Evolutionary conservation across 2,888 invertebrate genomes (phyloP).

Genomic region (Zaprionus obscuricornis): DNA sequence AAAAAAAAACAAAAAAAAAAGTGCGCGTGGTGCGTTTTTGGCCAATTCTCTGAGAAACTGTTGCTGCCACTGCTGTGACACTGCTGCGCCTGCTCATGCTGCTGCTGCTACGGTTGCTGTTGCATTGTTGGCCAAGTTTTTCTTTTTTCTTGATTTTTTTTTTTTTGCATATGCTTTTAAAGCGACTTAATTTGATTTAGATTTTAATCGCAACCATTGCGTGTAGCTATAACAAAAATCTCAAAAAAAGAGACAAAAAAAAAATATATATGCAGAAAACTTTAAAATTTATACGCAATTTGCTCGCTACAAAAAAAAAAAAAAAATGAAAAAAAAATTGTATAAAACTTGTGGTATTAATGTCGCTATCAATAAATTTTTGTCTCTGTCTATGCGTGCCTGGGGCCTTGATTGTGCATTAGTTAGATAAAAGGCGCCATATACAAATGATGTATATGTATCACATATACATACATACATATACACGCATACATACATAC

Average conservation of each 20-base stretch:
- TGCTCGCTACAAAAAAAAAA: constrained; percentile 37
- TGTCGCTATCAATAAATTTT: constrained; percentile 77
- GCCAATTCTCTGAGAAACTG: constrained; percentile 27
- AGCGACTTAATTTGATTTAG: constrained; percentile 79
- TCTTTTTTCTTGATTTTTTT: constrained; percentile 4
- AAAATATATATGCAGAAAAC: constrained; percentile 35
- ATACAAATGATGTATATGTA: not conserved
- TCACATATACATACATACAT: constrained; percentile 2
- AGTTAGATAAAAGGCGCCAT: constrained; percentile 65
- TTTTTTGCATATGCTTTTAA: constrained; percentile 74
- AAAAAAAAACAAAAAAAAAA: too few relatives aligned
- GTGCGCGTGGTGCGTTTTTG: constrained; percentile 63
- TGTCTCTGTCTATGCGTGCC: constrained; percentile 46
- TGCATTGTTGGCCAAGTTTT: constrained; percentile 64
- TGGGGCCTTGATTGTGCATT: constrained; percentile 75
- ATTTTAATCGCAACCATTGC: constrained; percentile 76
- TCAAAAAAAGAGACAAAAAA: too few relatives aligned
- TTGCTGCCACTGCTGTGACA: too few relatives aligned
- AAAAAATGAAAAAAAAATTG: not conserved
- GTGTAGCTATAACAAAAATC: constrained; percentile 58
- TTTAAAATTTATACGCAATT: constrained; percentile 61
- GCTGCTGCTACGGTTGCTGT: constrained; percentile 22
- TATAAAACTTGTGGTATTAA: constrained; percentile 64
- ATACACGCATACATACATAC: too few relatives aligned
- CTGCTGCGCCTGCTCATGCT: too few relatives aligned